phyloP scores from a whole-genome alignment of 2,113 vertebrate genomes.

The Myiagra hebetior region DNA sequence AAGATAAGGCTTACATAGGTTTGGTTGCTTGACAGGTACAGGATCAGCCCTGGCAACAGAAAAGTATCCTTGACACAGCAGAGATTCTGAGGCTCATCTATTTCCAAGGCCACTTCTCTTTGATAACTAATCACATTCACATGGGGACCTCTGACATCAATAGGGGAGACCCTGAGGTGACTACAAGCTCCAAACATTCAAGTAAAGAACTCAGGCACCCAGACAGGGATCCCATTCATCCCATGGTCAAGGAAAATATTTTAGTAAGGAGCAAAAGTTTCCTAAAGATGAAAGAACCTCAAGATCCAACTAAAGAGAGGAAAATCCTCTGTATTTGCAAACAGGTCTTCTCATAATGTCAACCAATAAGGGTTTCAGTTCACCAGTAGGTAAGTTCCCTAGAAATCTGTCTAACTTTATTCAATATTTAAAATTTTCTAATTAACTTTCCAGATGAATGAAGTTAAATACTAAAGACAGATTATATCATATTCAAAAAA shows the following conservation, averaged over 20 bases:
- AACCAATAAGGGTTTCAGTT: not conserved
- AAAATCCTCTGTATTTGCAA: not conserved
- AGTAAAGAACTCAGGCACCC: not conserved
- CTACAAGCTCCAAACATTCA: not conserved
- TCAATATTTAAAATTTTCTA: not conserved
- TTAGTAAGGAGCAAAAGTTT: not conserved
- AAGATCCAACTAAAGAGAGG: not conserved
- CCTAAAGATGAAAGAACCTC: not conserved
- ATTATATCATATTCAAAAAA: not conserved
- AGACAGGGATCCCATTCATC: not conserved
- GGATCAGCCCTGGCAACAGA: not conserved
- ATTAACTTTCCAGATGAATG: not conserved
- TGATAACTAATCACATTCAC: not conserved
- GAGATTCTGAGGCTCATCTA: not conserved
- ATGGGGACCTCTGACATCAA: rapidly evolving
- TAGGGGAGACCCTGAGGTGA: not conserved
- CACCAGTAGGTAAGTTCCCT: not conserved
- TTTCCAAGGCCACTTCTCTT: not conserved
- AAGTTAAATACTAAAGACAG: not conserved
- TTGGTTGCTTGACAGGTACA: not conserved
- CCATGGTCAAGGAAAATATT: not conserved
- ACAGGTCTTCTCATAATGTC: not conserved
- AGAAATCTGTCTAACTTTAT: not conserved
- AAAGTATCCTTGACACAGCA: not conserved
- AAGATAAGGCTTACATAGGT: not conserved